phyloP scores from a whole-genome alignment of 2,888 invertebrate genomes.

The Limnephilus lunatus region DNA sequence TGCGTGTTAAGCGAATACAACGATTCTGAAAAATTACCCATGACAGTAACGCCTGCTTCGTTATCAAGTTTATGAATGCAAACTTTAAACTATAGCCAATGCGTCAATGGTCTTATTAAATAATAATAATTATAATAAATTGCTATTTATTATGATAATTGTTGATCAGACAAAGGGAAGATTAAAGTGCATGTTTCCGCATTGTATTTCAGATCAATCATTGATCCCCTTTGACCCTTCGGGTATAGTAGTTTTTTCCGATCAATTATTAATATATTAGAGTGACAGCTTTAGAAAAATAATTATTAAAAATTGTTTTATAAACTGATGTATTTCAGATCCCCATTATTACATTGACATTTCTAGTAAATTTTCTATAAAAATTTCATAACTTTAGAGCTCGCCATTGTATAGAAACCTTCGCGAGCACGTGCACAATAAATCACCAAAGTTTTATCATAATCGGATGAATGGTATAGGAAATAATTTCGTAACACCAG shows the following conservation, averaged over 20 bases:
- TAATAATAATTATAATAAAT: not conserved
- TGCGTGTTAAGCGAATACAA: too few relatives aligned
- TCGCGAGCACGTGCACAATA: too few relatives aligned
- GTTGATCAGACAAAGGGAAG: not conserved
- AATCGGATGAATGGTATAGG: too few relatives aligned
- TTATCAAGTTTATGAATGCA: not conserved
- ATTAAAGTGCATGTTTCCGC: not conserved
- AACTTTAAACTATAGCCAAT: not conserved
- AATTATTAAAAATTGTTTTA: not conserved
- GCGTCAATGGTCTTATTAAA: not conserved
- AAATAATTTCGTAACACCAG: too few relatives aligned
- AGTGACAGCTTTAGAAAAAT: not conserved
- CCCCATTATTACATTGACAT: too few relatives aligned
- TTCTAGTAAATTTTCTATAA: too few relatives aligned
- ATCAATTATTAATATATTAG: not conserved
- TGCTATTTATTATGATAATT: not conserved
- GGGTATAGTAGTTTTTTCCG: not conserved
- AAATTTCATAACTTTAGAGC: too few relatives aligned
- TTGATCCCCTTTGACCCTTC: not conserved
- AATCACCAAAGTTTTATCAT: too few relatives aligned
- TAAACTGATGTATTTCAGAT: too few relatives aligned
- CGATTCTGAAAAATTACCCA: too few relatives aligned
- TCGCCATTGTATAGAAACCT: too few relatives aligned
- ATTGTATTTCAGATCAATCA: not conserved
- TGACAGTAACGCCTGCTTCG: not conserved